Evolutionary conservation across 2,797 vertebrate species (phyloP), one percentile per base, ranked within the genome.

Genomic region (Kryptolebias ocellatus): DNA sequence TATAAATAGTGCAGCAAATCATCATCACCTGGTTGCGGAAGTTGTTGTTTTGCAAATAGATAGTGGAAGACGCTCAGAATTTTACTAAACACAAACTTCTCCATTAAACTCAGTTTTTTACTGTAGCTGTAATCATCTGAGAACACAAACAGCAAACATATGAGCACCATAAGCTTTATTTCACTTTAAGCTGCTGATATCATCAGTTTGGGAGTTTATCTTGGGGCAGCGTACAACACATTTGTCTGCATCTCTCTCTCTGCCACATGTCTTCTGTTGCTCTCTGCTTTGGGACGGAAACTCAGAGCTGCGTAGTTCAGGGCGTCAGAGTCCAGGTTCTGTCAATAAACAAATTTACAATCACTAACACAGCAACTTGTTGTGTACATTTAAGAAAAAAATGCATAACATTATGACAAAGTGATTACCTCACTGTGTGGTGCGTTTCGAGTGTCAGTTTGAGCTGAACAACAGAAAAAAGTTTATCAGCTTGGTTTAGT

Each of bases 251-350:
- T 2, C 37, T 45, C 47, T 44, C 27, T 45, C 39, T 45, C 27
- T 45, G 37, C 1, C 4, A 10, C 16, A 64, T 37, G 16, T n/a
- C 37, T 53, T 27, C n/a, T 24, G 20, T 39, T 29, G 11, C 16
- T 44, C 52, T 12, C 17, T 10, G 24, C 14, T 29, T 28, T 29
- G 24, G 11, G 15, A 11, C 28, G 11, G 17, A 64, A 44, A 29
- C 10, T 29, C 28, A 28, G 51, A 17, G 31, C 18, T 16, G 55
- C 53, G 1, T 77, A 67, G 20, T 77, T 80, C 37, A 34, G 18
- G 7, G 31, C 37, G 44, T 73, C 65, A 8, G 74, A 55, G 8
- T 8, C 49, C 14, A 1, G 55, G 37, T 0, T 59, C 80, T 84
- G 45, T 11, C 7, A 24, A 53, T 31, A 11, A 55, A 55, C 8